These are phyloP conservation scores for Elephas maximus DNA, from an alignment of 2,113 vertebrate genomes.

Conservation along the genomic window DNA sequence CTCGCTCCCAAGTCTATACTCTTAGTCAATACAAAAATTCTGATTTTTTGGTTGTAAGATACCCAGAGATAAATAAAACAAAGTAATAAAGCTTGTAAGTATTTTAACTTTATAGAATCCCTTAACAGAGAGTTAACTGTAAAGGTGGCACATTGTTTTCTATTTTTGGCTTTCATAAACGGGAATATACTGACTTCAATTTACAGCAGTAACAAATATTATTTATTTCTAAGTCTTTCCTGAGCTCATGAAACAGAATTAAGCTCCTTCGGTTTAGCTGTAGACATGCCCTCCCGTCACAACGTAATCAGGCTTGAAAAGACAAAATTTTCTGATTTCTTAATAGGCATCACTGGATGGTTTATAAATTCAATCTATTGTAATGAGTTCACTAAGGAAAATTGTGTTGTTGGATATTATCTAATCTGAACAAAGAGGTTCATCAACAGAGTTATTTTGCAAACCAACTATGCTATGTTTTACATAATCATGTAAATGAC, in stretches of 20 bases:
- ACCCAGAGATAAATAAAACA: not conserved
- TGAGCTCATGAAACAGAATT: not conserved
- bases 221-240: slow-evolving; percentile 4
- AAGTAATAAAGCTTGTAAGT: not conserved
- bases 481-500: slow-evolving; percentile 76
- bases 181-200: not conserved
- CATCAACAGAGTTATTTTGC: slow-evolving; percentile 74
- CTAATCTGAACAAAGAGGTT: slow-evolving; percentile 70
- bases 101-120: not conserved
- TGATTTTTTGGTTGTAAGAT: not conserved
- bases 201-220: not conserved
- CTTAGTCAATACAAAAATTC: not conserved
- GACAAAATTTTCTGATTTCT: slow-evolving; percentile 67
- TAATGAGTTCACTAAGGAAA: slow-evolving; percentile 75
- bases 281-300: not conserved
- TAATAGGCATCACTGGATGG: slow-evolving; percentile 17
- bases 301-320: slow-evolving; percentile 66
- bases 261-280: not conserved
- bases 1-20: not conserved
- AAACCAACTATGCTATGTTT: slow-evolving; percentile 74
- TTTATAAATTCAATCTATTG: slow-evolving; percentile 79
- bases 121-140: not conserved
- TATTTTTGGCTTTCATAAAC: not conserved
- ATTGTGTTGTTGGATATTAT: slow-evolving; percentile 72
- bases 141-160: not conserved